Conservation (phyloP, 2,888 invertebrate genomes). For the Dryocosmus kuriphilus region DNA sequence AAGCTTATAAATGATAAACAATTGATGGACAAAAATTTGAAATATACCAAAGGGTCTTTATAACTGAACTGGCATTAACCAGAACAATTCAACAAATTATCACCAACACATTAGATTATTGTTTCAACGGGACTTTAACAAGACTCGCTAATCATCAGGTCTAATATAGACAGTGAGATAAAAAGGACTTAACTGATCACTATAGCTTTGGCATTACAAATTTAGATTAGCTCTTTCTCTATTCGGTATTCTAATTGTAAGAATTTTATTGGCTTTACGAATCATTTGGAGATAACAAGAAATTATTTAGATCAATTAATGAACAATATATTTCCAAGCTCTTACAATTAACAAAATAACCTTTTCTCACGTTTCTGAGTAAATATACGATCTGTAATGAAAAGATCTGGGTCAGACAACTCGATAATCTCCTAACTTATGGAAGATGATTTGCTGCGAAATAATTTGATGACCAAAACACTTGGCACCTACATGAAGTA, state of each 20-base stretch:
- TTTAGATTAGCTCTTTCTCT: background rate
- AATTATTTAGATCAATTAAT: background rate
- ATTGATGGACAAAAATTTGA: background rate
- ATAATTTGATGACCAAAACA: background rate
- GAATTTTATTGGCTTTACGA: background rate
- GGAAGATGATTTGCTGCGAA: background rate
- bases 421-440: background rate
- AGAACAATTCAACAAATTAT: slow-evolving; percentile 57
- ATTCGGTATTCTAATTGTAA: background rate
- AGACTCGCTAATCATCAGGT: slow-evolving; percentile 56
- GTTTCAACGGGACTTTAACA: slow-evolving; percentile 66
- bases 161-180: slow-evolving; percentile 18
- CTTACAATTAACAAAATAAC: background rate
- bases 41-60: slow-evolving; percentile 25
- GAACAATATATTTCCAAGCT: background rate
- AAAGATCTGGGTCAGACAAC: background rate
- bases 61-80: slow-evolving; percentile 50
- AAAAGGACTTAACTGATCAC: background rate
- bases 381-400: background rate
- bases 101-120: slow-evolving; percentile 66
- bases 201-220: background rate
- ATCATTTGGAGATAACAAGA: background rate
- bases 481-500: background rate
- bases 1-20: background rate
- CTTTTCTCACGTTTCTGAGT: background rate